These are phyloP conservation scores for Tachysurus vachellii DNA, from an alignment of 2,113 vertebrate species.

Conservation along the genomic window DNA sequence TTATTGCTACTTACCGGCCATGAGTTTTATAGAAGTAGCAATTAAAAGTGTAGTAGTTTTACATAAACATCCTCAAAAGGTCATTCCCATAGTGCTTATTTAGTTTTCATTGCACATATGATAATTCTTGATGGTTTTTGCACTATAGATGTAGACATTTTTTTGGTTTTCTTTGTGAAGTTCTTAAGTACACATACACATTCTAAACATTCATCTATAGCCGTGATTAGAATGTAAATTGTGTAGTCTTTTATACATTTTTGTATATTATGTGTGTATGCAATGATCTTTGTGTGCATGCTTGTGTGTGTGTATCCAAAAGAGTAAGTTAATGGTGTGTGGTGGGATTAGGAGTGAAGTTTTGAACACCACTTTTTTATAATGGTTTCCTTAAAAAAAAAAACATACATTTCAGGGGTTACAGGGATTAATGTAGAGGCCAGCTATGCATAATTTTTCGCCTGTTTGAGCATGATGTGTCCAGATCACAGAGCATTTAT, in stretches of 20 bases:
- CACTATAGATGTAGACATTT: neutral
- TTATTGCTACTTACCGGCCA: constrained; percentile 63
- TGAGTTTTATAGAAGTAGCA: constrained; percentile 55
- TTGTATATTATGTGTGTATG: constrained; percentile 21
- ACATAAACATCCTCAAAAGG: neutral
- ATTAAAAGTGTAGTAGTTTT: constrained; percentile 1
- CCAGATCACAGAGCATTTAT: constrained; percentile 69
- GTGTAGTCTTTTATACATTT: constrained; percentile 16
- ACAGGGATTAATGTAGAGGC: constrained; percentile 57
- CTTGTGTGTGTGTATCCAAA: constrained; percentile 14
- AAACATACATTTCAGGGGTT: neutral
- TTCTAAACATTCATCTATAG: constrained; percentile 7
- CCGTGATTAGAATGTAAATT: neutral
- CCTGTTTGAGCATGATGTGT: constrained; percentile 80
- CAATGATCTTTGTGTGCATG: constrained; percentile 39
- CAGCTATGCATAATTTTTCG: constrained; percentile 64
- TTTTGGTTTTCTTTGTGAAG: neutral
- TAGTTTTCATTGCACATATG: constrained; percentile 1
- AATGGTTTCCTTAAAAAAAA: constrained; percentile 10
- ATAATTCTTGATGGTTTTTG: neutral
- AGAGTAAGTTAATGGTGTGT: neutral
- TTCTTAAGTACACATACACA: neutral
- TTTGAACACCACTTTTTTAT: neutral
- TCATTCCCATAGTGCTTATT: constrained; percentile 13
- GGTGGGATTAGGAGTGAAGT: neutral